Conservation (phyloP, 1,140 invertebrate genomes). For the Adelges cooleyi region DNA sequence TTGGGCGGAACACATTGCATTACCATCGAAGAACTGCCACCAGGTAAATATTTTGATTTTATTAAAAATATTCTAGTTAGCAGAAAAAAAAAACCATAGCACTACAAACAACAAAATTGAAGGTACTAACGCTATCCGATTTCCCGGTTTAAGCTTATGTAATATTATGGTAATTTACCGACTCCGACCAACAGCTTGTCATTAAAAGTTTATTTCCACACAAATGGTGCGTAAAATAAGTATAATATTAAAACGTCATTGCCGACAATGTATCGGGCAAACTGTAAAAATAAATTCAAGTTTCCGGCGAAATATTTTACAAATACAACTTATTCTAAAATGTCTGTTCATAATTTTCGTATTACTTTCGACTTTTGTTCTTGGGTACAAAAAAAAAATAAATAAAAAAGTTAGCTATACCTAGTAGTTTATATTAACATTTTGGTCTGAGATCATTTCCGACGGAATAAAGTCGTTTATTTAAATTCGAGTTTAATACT, state of each 20-base stretch:
- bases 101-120: neutral
- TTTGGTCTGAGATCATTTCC: too few relatives aligned
- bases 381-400: too few relatives aligned
- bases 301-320: constrained; percentile 6
- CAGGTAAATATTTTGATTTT: neutral
- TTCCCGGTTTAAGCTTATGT: neutral
- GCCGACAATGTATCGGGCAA: neutral
- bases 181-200: constrained; percentile 17
- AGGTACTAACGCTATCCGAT: constrained; percentile 1
- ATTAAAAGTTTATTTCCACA: constrained; percentile 29
- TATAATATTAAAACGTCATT: constrained; percentile 26
- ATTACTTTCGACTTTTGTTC: constrained; percentile 20
- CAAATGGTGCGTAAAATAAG: constrained; percentile 11
- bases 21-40: constrained; percentile 19
- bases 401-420: too few relatives aligned
- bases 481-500: too few relatives aligned
- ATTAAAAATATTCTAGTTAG: neutral
- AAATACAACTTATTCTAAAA: constrained; percentile 8
- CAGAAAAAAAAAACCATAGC: too few relatives aligned
- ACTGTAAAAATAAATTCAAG: neutral
- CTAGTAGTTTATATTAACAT: too few relatives aligned
- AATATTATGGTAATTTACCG: constrained; percentile 24
- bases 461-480: too few relatives aligned
- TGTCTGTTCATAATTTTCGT: neutral
- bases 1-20: neutral